Evolutionary conservation across 92 coral and sea anemone species (phyloP), one percentile per base, ranked within the genome.

Genomic region (Montipora capitata): DNA sequence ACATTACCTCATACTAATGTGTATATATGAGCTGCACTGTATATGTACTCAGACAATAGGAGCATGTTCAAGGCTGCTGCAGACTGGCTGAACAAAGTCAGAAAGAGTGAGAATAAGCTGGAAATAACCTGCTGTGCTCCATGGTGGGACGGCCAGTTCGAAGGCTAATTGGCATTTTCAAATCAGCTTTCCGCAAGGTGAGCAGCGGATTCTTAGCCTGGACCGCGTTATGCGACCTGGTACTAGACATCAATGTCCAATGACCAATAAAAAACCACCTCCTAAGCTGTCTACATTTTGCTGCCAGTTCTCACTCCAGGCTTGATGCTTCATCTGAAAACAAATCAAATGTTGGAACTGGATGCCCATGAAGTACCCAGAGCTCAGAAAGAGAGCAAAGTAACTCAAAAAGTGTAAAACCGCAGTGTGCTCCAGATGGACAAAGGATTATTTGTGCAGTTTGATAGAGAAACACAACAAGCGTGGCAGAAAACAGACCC

Each of bases 31-130:
- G 35, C 35, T 27, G 35, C 35, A 27, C 35, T 27, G 35, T 27
- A 27, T 27, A 82, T 88, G 41, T 65, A 82, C 39, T 63, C 88
- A 3, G 91, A 88, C 82, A 88, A 81, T 49, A 87, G 71, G 4
- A 56, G 16, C 45, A 88, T 87, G 52, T 88, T 88, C 72, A 71
- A 88, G 56, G 91, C 91, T 7, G 68, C 91, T 2, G 82, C 54
- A 7, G 82, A 81, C 7, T 71, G 91, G 91, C 14, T 62, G 49
- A 81, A 63, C 4, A 56, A 41, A 73, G 91, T 51, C 13, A 77
- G 42, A 17, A 27, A 35, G 35, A 69, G 67, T 42, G 92, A 88
- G 63, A 41, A 74, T 11, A 42, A 88, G 27, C 68, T 15, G 14
- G 45, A 62, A 63, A 82, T 88, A 27, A 68, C 57, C 3, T 88